These are phyloP conservation scores for Brachypalpus laphriformis DNA, from an alignment of 2,888 invertebrate species.

Conservation along the genomic window DNA sequence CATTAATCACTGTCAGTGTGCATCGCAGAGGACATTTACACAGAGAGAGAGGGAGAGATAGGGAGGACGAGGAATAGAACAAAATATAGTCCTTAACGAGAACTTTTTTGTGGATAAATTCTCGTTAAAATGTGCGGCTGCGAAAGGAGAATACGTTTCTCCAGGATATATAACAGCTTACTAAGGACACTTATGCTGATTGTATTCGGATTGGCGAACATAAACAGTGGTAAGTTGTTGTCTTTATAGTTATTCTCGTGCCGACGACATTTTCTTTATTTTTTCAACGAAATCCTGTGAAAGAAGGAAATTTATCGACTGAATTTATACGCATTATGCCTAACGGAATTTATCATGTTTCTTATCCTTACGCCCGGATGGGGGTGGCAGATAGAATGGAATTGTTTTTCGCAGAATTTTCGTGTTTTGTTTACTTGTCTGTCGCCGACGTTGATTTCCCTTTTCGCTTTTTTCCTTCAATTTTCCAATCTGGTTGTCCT, in stretches of 20 bases:
- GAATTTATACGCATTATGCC: constrained; percentile 48
- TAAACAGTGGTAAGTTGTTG: constrained; percentile 77
- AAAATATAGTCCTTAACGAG: constrained; percentile 35
- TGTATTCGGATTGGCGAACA: constrained; percentile 77
- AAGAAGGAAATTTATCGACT: constrained; percentile 28
- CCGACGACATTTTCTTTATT: neutral
- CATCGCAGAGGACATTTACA: constrained; percentile 32
- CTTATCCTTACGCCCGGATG: constrained; percentile 32
- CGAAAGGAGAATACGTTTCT: constrained; percentile 75
- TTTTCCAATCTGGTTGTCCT: constrained; percentile 23
- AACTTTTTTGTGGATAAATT: constrained; percentile 51
- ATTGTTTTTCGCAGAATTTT: constrained; percentile 36
- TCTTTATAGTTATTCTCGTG: neutral
- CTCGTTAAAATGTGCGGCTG: constrained; percentile 76
- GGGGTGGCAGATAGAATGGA: neutral
- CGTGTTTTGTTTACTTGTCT: constrained; percentile 20
- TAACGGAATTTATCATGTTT: constrained; percentile 46
- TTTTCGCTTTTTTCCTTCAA: constrained; percentile 10
- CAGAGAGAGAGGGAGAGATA: neutral
- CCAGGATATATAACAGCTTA: constrained; percentile 77
- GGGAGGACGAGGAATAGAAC: neutral
- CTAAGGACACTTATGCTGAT: constrained; percentile 77
- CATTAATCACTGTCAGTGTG: constrained; percentile 67
- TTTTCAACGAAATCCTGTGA: neutral
- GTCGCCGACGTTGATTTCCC: constrained; percentile 19